Evolutionary conservation across 92 coral and sea anemone species (phyloP).

Genomic region (Palythoa caribaeorum): DNA sequence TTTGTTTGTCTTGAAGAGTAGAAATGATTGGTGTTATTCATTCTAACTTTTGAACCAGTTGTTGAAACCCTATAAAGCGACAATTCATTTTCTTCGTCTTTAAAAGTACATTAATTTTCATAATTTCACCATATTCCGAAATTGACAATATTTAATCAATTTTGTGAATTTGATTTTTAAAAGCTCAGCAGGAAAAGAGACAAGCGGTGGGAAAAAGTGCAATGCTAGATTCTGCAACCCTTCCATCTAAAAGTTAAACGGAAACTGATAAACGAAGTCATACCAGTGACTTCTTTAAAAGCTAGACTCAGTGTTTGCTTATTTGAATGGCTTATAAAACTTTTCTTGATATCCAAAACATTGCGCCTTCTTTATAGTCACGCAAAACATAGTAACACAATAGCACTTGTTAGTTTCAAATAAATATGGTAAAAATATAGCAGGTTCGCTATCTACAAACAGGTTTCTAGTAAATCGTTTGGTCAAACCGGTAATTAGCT

Average conservation of each 20-base stretch:
- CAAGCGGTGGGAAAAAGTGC: neutral
- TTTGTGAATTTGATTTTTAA: neutral
- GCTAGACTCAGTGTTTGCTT: neutral
- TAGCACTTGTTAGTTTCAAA: constrained; percentile 22
- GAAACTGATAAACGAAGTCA: neutral
- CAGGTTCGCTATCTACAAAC: constrained; percentile 2
- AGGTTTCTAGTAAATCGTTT: neutral
- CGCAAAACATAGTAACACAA: constrained; percentile 18
- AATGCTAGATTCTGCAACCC: neutral
- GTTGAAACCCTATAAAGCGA: too few species aligned
- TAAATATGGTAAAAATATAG: neutral
- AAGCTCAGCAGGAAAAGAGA: neutral
- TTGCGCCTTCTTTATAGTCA: neutral
- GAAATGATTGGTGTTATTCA: too few species aligned
- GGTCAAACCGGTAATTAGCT: neutral
- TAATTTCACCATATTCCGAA: neutral
- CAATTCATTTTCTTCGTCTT: too few species aligned
- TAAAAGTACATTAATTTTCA: too few species aligned
- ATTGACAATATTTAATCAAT: neutral
- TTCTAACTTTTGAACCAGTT: too few species aligned
- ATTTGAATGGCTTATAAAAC: neutral
- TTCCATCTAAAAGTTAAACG: neutral
- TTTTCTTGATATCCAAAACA: neutral
- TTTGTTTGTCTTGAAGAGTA: too few species aligned
- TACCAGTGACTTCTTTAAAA: neutral